phyloP scores from a whole-genome alignment of 2,113 vertebrate genomes.

The Rhineura floridana region DNA sequence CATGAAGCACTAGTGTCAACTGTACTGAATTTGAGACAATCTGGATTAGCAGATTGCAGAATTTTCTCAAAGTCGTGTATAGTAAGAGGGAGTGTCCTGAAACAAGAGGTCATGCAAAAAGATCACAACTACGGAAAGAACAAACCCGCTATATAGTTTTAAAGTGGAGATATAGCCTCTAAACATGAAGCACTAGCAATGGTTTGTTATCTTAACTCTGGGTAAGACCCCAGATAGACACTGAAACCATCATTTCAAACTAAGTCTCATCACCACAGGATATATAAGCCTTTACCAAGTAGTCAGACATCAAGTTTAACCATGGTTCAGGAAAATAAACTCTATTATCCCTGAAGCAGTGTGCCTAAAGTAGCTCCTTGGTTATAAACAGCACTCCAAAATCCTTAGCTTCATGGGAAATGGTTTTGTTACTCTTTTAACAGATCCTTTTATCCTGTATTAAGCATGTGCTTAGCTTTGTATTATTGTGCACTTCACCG shows the following conservation, averaged over 20 bases:
- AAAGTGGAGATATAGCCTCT: not conserved
- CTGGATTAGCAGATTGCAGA: slow-evolving; percentile 80
- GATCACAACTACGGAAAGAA: not conserved
- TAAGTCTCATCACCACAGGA: not conserved
- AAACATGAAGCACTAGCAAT: not conserved
- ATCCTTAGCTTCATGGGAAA: not conserved
- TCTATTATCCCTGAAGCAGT: not conserved
- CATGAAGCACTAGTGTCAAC: slow-evolving; percentile 71
- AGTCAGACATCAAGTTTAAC: not conserved
- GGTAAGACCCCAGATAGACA: not conserved
- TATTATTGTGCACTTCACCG: not conserved
- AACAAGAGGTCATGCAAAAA: slow-evolving; percentile 36
- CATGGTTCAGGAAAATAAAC: not conserved
- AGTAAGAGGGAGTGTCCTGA: slow-evolving; percentile 86
- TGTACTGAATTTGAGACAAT: slow-evolving; percentile 79
- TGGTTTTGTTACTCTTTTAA: too few species aligned
- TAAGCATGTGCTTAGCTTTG: not conserved
- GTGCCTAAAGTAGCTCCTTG: too few species aligned
- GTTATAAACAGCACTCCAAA: not conserved
- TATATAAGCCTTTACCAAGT: not conserved
- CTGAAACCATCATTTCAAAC: not conserved
- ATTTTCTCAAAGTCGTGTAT: slow-evolving; percentile 86
- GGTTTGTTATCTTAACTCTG: not conserved
- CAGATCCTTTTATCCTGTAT: not conserved
- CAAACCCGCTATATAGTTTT: not conserved